Percentiles rank a stretch among this genome's conserved stretches.
Evolutionary conservation across 2,113 vertebrate species (phyloP).

Genomic region (Odobenus rosmarus): DNA sequence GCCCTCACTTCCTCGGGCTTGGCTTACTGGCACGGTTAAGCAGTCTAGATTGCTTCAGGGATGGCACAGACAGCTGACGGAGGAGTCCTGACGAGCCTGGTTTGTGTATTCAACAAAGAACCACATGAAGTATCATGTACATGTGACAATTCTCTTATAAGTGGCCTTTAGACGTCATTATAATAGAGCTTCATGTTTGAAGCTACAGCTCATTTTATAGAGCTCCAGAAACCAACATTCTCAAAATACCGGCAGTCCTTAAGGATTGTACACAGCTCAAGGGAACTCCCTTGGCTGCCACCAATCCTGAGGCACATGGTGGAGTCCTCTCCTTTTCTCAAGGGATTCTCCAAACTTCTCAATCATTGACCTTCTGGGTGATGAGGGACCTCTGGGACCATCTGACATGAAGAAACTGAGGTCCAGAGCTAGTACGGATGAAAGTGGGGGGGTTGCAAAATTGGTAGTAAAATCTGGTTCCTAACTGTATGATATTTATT

Average conservation of each 20-base stretch:
- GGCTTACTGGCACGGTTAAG: background rate
- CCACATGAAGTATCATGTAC: background rate
- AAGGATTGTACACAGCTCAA: background rate
- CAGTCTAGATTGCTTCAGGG: background rate
- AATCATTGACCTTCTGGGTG: background rate
- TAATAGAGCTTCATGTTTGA: background rate
- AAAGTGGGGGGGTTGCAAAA: background rate
- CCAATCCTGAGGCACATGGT: background rate
- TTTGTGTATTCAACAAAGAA: conserved; percentile 56
- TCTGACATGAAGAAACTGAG: background rate
- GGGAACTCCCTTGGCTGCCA: background rate
- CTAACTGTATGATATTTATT: background rate
- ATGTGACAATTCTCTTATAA: background rate
- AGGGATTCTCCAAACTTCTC: background rate
- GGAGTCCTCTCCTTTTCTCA: background rate
- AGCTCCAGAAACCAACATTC: background rate
- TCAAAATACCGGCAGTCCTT: background rate
- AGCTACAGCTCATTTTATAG: background rate
- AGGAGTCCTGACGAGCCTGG: conserved; percentile 7
- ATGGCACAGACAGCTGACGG: background rate
- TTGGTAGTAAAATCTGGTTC: background rate
- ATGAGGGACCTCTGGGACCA: background rate
- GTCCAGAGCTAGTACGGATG: background rate
- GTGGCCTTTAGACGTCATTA: conserved; percentile 10
- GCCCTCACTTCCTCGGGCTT: background rate